Conservation (phyloP, 2,888 invertebrate species). For the Nomada fabriciana region DNA sequence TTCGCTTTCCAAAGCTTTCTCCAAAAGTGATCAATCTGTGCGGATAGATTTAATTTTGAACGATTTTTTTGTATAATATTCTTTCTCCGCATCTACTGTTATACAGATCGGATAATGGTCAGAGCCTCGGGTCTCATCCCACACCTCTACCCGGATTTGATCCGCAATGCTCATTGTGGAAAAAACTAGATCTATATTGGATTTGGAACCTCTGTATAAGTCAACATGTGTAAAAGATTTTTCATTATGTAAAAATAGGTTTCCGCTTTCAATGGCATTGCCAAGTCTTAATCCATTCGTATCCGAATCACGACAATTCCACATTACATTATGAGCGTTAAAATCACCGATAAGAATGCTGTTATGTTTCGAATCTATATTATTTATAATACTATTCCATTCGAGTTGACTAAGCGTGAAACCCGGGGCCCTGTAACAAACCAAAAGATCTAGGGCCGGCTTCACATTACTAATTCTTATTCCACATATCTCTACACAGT, state of each 20-base stretch:
- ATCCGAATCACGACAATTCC: neutral
- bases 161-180: neutral
- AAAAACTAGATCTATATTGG: neutral
- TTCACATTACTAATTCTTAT: slow-evolving; percentile 1
- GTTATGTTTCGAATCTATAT: too few relatives aligned
- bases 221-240: slow-evolving; percentile 7
- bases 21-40: neutral
- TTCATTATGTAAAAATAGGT: neutral
- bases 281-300: neutral
- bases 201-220: neutral
- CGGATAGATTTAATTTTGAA: neutral
- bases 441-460: neutral
- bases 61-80: neutral
- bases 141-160: neutral
- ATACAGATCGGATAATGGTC: neutral
- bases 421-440: too few relatives aligned
- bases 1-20: neutral
- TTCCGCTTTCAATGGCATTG: neutral
- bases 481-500: neutral
- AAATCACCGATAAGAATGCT: slow-evolving; percentile 1
- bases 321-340: neutral
- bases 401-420: too few relatives aligned
- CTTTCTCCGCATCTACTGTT: neutral
- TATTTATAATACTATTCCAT: too few relatives aligned
- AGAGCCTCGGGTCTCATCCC: neutral